phyloP scores from a whole-genome alignment of 37 sponge, comb jelly and placozoan species.

The Hexactinellida sp. region DNA sequence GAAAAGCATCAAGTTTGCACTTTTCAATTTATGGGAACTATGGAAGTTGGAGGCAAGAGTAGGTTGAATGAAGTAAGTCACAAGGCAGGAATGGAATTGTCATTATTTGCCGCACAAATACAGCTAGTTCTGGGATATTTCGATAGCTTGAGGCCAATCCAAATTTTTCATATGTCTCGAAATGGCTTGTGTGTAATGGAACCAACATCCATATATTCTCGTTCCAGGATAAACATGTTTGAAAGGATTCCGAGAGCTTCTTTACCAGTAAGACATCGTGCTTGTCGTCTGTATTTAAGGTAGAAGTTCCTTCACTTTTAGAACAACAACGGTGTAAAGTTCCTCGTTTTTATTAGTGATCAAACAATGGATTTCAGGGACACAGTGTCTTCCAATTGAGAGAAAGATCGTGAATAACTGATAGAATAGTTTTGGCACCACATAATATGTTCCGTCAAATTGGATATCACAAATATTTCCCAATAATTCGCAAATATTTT shows the following conservation, averaged over 20 bases:
- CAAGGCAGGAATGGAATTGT: not conserved
- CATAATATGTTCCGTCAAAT: not conserved
- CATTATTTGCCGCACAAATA: slow-evolving; percentile 11
- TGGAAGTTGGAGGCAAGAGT: not conserved
- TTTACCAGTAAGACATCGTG: not conserved
- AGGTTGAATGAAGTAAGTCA: not conserved
- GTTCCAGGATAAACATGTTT: slow-evolving; percentile 4
- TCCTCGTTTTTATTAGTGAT: not conserved
- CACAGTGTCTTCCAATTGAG: slow-evolving; percentile 12
- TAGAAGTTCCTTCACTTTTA: not conserved
- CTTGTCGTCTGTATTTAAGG: not conserved
- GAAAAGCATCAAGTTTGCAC: not conserved
- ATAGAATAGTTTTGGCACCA: not conserved
- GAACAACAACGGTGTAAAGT: not conserved
- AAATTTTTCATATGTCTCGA: no score
- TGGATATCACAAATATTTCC: not conserved
- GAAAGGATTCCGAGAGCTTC: not conserved
- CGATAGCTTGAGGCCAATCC: slow-evolving; percentile 5
- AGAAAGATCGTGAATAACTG: slow-evolving; percentile 3
- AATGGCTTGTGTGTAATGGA: no score
- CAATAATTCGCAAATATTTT: not conserved
- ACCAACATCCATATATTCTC: slow-evolving; percentile 4
- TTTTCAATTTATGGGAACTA: not conserved
- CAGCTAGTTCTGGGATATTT: slow-evolving; percentile 5
- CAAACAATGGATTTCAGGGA: slow-evolving; percentile 7